Conservation (phyloP, 2,113 vertebrate species). For the Nymphicus hollandicus region DNA sequence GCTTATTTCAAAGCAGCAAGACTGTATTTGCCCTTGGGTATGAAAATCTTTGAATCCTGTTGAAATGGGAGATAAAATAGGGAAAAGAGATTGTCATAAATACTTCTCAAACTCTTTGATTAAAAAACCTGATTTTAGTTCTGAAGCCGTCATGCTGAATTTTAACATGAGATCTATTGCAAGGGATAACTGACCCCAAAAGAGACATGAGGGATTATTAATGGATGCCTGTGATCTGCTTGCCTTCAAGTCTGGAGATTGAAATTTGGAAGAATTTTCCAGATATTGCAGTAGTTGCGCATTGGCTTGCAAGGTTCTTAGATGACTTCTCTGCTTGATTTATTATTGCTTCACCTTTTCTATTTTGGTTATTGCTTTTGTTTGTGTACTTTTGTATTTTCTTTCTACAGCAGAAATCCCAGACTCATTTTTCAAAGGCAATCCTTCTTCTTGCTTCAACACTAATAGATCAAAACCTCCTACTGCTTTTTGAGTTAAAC, state of each 20-base stretch:
- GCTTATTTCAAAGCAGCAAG: background rate
- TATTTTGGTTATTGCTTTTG: background rate
- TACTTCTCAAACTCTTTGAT: background rate
- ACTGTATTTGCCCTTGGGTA: background rate
- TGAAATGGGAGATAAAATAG: background rate
- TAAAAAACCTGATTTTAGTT: background rate
- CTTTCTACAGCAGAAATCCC: background rate
- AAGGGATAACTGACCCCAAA: background rate
- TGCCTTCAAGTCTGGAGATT: background rate
- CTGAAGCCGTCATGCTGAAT: background rate
- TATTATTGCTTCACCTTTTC: background rate
- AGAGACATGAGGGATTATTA: background rate
- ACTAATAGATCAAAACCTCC: background rate
- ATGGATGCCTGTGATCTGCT: background rate
- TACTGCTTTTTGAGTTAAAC: background rate
- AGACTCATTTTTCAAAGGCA: background rate
- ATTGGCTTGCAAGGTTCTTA: background rate
- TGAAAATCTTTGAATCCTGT: background rate
- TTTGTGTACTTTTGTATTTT: background rate
- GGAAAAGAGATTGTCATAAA: background rate
- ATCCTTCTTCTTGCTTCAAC: background rate
- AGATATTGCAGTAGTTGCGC: background rate
- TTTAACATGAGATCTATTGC: background rate
- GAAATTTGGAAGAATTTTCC: slow-evolving; percentile 1
- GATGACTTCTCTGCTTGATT: background rate